Base-by-base conservation (phyloP, 2,797 vertebrate species). In the Coilia nasus region DNA sequence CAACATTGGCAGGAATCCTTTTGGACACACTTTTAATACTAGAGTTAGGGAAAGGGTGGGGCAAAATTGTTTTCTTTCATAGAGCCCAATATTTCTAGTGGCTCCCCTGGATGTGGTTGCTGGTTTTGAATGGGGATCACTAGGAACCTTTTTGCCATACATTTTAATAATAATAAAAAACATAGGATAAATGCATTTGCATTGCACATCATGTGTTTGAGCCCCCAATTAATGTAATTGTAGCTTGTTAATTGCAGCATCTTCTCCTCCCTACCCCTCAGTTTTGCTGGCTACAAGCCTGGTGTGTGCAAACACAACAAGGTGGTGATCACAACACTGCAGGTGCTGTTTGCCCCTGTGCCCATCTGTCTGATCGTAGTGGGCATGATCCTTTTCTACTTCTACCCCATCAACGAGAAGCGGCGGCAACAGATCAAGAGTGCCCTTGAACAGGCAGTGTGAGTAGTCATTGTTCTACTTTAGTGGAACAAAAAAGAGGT, bases 241-340 rank as follows among this genome's bases (percentile, higher is more conserved):
- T 21, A 59, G 57, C 57, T 59, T 59, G 57, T 7, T 21, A 35
- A 41, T 5, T 46, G 78, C 6, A 46, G 11, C 5, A 6, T 21
- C 56, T 67, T 28, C 21, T 11, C 25, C 67, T 41, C 35, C 50
- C 50, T 6, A 10, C 35, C 71, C 82, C 50, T 59, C 15, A 95
- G 93, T 78, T 94, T 93, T 87, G 93, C 89, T 87, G 94, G 93
- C 47, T 95, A 94, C 85, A 81, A 3, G 0, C 82, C 92, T 17
- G 89, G 90, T 0, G 87, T 83, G 64, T 94, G 93, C 89, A 83
- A 2, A 0, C 87, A 90, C 64, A 90, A 89, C 14, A 14, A 84
- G 3, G 15, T 47, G 0, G 88, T 94, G 67, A 83, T 90, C 85
- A 83, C 83, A 9, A 81, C 89, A 0, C 89, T 94, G 82, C 54